phyloP scores from a whole-genome alignment of 64 coral and sea anemone species.

The Porites australiensis region DNA sequence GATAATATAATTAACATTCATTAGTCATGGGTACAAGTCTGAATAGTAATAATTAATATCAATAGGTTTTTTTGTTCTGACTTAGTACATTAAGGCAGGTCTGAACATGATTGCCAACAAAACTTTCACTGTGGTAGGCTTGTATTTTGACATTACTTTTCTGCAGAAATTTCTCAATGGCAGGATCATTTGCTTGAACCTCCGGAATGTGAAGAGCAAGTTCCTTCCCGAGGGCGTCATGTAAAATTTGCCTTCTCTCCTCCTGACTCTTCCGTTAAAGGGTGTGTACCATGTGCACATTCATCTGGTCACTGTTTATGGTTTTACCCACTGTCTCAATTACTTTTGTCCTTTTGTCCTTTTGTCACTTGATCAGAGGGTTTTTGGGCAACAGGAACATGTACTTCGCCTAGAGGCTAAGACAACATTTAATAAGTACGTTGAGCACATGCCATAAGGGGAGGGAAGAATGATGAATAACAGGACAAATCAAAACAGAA shows the following conservation, averaged over 20 bases:
- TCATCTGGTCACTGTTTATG: slow-evolving; percentile 28
- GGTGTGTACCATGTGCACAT: slow-evolving; percentile 34
- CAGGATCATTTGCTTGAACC: slow-evolving; percentile 24
- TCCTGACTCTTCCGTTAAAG: neutral
- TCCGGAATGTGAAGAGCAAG: slow-evolving; percentile 56
- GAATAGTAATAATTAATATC: neutral
- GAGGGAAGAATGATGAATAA: neutral
- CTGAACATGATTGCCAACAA: slow-evolving; percentile 1
- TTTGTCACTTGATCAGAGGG: slow-evolving; percentile 41
- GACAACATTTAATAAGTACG: neutral
- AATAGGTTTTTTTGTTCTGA: neutral
- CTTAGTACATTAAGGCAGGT: neutral
- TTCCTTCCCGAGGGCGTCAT: slow-evolving; percentile 56
- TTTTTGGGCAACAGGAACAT: slow-evolving; percentile 54
- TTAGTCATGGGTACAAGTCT: neutral
- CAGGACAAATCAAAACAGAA: neutral
- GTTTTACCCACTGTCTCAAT: slow-evolving; percentile 6
- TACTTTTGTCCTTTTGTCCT: slow-evolving; percentile 12
- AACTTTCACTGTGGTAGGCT: neutral
- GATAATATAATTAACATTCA: neutral
- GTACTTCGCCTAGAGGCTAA: slow-evolving; percentile 40
- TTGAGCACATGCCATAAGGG: neutral
- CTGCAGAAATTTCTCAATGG: neutral
- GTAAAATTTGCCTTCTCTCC: slow-evolving; percentile 18
- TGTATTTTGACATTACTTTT: neutral